Conservation (phyloP, 2,888 invertebrate species). For the Monochamus alternatus region DNA sequence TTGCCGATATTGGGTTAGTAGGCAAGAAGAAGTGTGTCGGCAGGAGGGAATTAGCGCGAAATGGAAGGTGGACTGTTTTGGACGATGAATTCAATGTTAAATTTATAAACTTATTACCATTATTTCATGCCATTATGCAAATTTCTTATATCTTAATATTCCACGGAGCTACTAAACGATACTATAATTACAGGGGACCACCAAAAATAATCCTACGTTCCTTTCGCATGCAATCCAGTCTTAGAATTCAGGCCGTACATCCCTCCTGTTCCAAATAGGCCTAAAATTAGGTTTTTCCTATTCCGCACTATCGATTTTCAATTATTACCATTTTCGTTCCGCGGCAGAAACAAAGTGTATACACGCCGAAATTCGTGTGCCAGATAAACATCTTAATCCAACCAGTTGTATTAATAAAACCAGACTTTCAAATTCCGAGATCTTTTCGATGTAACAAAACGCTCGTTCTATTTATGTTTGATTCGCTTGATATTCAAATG, state of each 20-base stretch:
- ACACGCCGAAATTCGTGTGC: slow-evolving; percentile 46
- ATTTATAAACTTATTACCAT: not conserved
- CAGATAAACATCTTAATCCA: slow-evolving; percentile 61
- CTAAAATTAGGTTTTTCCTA: slow-evolving; percentile 9
- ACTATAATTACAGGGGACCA: not conserved
- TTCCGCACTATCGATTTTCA: slow-evolving; percentile 28
- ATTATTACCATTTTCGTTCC: slow-evolving; percentile 30
- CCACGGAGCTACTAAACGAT: not conserved
- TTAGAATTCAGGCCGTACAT: not conserved
- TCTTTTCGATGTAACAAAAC: slow-evolving; percentile 63
- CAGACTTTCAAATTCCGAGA: slow-evolving; percentile 60
- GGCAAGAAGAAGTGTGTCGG: too few species aligned
- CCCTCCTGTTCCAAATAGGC: not conserved
- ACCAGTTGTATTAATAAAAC: slow-evolving; percentile 61
- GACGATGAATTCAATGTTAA: too few species aligned
- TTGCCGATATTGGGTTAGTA: too few species aligned
- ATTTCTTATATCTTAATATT: slow-evolving; percentile 1
- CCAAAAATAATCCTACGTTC: not conserved
- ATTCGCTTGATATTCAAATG: slow-evolving; percentile 66
- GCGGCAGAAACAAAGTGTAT: slow-evolving; percentile 31
- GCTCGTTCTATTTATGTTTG: slow-evolving; percentile 65
- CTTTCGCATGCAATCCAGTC: not conserved
- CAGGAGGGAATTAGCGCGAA: too few species aligned
- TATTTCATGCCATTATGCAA: not conserved
- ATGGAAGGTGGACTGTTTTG: too few species aligned